Base-by-base conservation (phyloP, 2,113 vertebrate species). In the Manacus vitellinus region DNA sequence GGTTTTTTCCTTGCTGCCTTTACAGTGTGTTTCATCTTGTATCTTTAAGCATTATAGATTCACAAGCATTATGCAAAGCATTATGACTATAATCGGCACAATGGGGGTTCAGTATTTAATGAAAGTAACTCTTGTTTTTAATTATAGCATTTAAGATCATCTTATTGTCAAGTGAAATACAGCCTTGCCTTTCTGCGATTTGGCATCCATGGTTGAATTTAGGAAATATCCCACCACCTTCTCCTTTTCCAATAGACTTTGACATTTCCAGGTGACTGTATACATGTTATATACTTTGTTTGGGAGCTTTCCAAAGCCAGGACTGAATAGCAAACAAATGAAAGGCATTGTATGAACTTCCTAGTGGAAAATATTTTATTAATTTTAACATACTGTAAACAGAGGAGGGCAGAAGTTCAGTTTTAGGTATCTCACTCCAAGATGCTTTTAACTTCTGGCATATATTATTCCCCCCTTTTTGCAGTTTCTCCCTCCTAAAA, bases 51-150 rank as follows among this genome's bases (percentile, higher is more conserved):
- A 97, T 97, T 97, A 96, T 56, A 94, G 93, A 97, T 98, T 97
- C 97, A 95, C 95, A 77, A 94, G 89, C 86, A 94, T 96, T 97
- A 97, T 94, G 94, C 92, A 95, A 97, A 97, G 78, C 86, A 85
- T 96, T 88, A 75, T 46, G 81, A 95, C 71, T 91, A 95, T 96
- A 97, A 97, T 95, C 41, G 58, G 54, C 97, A 97, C 97, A 96
- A 97, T 74, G 88, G 97, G 96, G 95, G 88, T 95, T 98, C 92
- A 37, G 86, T 98, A 96, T 97, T 97, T 98, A 98, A 98, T 98
- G 97, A 98, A 98, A 97, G 94, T 97, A 94, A 97, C 95, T 96
- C 96, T 96, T 96, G 89, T 89, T 97, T 98, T 98, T 98, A 98
- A 98, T 98, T 98, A 97, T 82, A 97, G 94, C 96, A 96, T 97